Evolutionary conservation across 2,888 invertebrate species (phyloP), one percentile per base, ranked within the genome.

Genomic region (Tribolium freemani): DNA sequence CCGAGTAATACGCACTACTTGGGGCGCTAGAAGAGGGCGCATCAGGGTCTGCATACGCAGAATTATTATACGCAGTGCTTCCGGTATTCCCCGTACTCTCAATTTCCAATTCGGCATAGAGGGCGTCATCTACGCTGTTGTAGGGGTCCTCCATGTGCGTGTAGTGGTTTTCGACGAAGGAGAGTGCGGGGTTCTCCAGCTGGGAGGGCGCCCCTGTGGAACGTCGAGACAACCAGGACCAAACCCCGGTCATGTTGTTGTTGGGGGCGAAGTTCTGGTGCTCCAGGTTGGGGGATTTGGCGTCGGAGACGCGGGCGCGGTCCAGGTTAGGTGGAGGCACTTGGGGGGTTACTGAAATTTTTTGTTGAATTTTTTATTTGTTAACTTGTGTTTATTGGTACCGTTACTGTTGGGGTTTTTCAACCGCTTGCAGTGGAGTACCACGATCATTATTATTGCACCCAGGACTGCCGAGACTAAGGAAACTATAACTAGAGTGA

Each of bases 1-100:
- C 93, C 70, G 92, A 92, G 84, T 93, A 93, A 84, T 93, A 93
- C 21, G 93, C 93, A 85, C 92, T 92, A 82, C 92, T 92, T n/a
- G 92, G 92, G 5, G 92, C 92, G 72, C 90, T 90, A 26, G 90
- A 90, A 51, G 87, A 86, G 51, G 90, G 90, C 21, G 90, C 88
- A 63, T 90, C 90, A 8, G 88, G 88, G 76, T 90, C 89, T 5
- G 87, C 87, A 84, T 92, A 93, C 16, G 90, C 93, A 11, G 92
- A 91, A 85, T 93, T 93, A 82, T 92, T 92, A 83, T 93, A 93
- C 63, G 92, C 91, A 81, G 88, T 88, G 20, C 82, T 80, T 48
- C 79, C 80, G 16, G 77, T 72, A 58, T 79, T 79, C 21, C 73
- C 72, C 0, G 80, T 80, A 67, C 82, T 84, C 20, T 91, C 91